Evolutionary conservation across 2,797 vertebrate genomes (phyloP).

Genomic region (Lacerta viridis): DNA sequence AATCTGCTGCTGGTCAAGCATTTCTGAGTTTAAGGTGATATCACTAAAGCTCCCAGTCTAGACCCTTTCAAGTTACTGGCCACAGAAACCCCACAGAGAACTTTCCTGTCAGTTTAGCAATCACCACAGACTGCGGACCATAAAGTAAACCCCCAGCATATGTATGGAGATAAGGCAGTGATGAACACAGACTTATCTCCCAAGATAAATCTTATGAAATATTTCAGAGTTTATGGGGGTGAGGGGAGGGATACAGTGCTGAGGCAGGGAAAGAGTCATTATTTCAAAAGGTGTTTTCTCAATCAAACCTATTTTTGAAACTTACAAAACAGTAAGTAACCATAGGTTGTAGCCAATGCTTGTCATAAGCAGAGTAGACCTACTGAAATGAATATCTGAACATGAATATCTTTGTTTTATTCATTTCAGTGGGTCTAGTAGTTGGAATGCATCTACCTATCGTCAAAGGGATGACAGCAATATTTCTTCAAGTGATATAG

Average conservation of each 20-base stretch:
- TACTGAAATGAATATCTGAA: no score
- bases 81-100: slow-evolving; percentile 18
- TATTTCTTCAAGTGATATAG: background rate
- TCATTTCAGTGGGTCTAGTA: no score
- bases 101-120: slow-evolving; percentile 11
- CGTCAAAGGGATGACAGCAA: slow-evolving; percentile 30
- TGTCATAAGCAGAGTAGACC: no score
- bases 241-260: background rate
- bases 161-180: background rate
- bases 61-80: slow-evolving; percentile 10
- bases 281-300: slow-evolving; percentile 20
- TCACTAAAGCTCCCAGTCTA: slow-evolving; percentile 8
- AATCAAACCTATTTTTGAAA: slow-evolving; percentile 35
- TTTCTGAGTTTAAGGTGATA: slow-evolving; percentile 13
- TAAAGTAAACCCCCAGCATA: background rate
- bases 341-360: slow-evolving; percentile 29
- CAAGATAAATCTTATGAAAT: slow-evolving; percentile 16
- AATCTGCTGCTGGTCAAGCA: background rate
- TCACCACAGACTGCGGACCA: slow-evolving; percentile 11
- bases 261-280: slow-evolving; percentile 26
- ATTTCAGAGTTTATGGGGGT: slow-evolving; percentile 14
- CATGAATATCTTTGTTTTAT: no score
- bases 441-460: background rate
- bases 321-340: background rate
- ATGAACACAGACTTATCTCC: background rate